These are phyloP conservation scores for Macropodus opercularis DNA, from an alignment of 2,797 vertebrate genomes.

Conservation along the genomic window DNA sequence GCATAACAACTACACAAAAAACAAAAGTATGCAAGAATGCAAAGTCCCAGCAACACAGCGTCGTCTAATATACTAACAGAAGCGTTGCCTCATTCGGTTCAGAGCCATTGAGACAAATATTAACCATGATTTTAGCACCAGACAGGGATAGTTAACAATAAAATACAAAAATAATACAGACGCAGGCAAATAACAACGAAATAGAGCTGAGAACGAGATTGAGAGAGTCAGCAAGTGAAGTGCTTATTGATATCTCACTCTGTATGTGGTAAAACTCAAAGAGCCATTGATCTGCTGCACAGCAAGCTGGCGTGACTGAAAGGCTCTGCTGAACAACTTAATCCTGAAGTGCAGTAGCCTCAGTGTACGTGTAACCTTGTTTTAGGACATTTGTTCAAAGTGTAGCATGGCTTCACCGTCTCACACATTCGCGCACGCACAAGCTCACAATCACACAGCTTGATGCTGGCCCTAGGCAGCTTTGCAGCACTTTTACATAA, in stretches of 20 bases:
- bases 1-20: neutral
- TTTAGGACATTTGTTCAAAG: slow-evolving; percentile 60
- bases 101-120: slow-evolving; percentile 9
- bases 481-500: slow-evolving; percentile 74
- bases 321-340: slow-evolving; percentile 66
- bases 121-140: slow-evolving; percentile 17
- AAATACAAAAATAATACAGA: slow-evolving; percentile 29
- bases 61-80: slow-evolving; percentile 27
- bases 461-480: slow-evolving; percentile 56
- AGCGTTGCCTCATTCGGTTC: slow-evolving; percentile 23
- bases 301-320: slow-evolving; percentile 60
- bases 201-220: slow-evolving; percentile 26
- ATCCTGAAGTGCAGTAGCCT: slow-evolving; percentile 49
- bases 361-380: slow-evolving; percentile 60
- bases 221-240: slow-evolving; percentile 35
- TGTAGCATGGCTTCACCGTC: slow-evolving; percentile 37
- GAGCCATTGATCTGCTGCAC: slow-evolving; percentile 65
- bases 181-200: slow-evolving; percentile 1
- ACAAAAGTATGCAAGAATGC: slow-evolving; percentile 22
- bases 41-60: slow-evolving; percentile 53
- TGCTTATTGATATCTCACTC: slow-evolving; percentile 58
- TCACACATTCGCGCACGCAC: slow-evolving; percentile 28
- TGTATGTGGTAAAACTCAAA: slow-evolving; percentile 59
- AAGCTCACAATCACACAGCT: slow-evolving; percentile 48
- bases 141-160: slow-evolving; percentile 13